phyloP scores from a whole-genome alignment of 2,888 invertebrate genomes.

The Netelia fuscicornis region DNA sequence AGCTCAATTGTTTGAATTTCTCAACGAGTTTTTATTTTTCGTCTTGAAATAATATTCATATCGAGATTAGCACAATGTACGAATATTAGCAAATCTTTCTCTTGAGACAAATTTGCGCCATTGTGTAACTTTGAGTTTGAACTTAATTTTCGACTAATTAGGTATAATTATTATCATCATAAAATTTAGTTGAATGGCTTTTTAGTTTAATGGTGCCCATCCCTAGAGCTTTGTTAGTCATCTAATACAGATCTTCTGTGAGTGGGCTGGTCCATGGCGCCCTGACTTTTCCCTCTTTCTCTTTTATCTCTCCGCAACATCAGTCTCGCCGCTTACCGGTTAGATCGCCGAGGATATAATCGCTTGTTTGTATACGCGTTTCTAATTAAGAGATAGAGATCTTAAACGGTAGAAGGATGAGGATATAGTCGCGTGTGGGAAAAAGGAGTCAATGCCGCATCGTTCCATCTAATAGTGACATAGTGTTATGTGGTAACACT shows the following conservation, averaged over 20 bases:
- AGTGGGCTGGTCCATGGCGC: constrained; percentile 35
- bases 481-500: neutral
- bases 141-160: neutral
- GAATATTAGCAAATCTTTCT: too few relatives aligned
- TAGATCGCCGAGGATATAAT: constrained; percentile 52
- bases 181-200: neutral
- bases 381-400: constrained; percentile 68
- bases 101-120: too few relatives aligned
- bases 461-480: neutral
- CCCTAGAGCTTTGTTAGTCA: constrained; percentile 12
- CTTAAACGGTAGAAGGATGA: neutral
- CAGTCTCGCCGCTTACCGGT: constrained; percentile 51
- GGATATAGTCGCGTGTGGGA: constrained; percentile 31
- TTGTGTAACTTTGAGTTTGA: neutral
- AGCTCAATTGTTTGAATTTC: too few relatives aligned
- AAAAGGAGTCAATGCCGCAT: constrained; percentile 33
- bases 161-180: neutral
- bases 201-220: neutral
- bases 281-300: neutral
- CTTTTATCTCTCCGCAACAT: neutral
- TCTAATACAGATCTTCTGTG: neutral
- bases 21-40: too few relatives aligned
- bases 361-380: constrained; percentile 58
- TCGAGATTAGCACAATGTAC: too few relatives aligned
- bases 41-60: too few relatives aligned